Evolutionary conservation across 2,113 vertebrate species (phyloP).

Genomic region (Echinops telfairi): DNA sequence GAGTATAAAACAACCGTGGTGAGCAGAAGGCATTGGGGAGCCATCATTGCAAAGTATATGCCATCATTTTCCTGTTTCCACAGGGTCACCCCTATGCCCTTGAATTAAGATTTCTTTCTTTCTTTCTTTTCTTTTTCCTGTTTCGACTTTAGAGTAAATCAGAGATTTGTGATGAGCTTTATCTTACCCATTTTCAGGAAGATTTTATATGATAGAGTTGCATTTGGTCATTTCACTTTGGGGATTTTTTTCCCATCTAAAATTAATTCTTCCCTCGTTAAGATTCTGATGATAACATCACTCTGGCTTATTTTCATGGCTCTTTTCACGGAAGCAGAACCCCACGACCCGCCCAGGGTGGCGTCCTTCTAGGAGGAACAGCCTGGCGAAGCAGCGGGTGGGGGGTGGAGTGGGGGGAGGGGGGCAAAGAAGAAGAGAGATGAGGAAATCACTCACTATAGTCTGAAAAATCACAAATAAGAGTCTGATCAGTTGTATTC

Average conservation of each 20-base stretch:
- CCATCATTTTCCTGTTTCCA: not conserved
- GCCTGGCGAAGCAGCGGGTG: not conserved
- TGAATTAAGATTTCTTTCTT: not conserved
- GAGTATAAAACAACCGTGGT: not conserved
- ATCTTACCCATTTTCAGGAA: not conserved
- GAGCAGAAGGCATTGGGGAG: not conserved
- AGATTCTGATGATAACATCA: not conserved
- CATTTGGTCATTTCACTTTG: conserved; percentile 39
- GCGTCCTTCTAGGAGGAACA: not conserved
- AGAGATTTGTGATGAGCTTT: not conserved
- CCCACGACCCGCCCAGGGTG: not conserved
- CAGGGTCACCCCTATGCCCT: not conserved
- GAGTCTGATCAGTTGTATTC: not conserved
- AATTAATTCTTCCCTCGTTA: conserved; percentile 20
- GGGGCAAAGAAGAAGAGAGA: too few relatives aligned
- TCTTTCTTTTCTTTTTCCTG: not conserved
- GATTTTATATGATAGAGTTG: not conserved
- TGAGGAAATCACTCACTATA: not conserved
- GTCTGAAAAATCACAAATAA: conserved; percentile 29
- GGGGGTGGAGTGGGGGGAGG: too few relatives aligned
- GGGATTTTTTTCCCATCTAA: not conserved
- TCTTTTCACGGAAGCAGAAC: conserved; percentile 5
- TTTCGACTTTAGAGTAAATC: conserved; percentile 20
- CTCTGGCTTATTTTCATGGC: not conserved
- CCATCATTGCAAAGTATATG: not conserved